Percentiles rank a stretch among this genome's conserved stretches.
phyloP scores from a whole-genome alignment of 2,888 invertebrate species.

The Pammene aurita region DNA sequence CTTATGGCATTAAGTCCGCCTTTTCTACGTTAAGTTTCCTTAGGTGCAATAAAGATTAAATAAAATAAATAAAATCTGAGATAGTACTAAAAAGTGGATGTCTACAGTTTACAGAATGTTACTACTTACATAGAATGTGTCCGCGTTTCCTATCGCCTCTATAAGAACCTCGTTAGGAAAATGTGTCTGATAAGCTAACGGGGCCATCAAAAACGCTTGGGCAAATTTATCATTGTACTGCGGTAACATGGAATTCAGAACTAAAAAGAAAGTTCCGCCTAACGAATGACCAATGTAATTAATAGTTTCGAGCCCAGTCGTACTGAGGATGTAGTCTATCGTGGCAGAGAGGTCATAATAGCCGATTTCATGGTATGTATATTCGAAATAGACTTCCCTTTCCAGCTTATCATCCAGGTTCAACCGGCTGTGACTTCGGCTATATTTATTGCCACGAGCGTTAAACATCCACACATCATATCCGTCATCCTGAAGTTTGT shows the following conservation, averaged over 20 bases:
- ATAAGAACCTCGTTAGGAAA: too few relatives aligned
- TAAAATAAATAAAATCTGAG: too few relatives aligned
- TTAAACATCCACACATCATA: constrained; percentile 94
- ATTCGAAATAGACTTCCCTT: constrained; percentile 63
- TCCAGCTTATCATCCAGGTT: constrained; percentile 56
- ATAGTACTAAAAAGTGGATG: too few relatives aligned
- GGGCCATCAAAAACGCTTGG: constrained; percentile 48
- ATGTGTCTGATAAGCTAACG: too few relatives aligned
- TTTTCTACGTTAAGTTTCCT: too few relatives aligned
- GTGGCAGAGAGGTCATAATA: constrained; percentile 63
- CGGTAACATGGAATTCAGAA: constrained; percentile 59
- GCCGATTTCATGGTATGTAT: constrained; percentile 70
- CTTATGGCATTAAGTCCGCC: too few relatives aligned
- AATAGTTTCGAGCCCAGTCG: constrained; percentile 58
- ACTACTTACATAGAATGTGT: too few relatives aligned
- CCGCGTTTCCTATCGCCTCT: too few relatives aligned
- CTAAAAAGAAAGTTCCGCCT: constrained; percentile 68
- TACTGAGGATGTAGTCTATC: constrained; percentile 63
- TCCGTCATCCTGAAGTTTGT: constrained; percentile 85
- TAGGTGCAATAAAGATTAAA: too few relatives aligned
- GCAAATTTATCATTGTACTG: constrained; percentile 65
- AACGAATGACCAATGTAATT: constrained; percentile 76
- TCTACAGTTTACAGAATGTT: too few relatives aligned
- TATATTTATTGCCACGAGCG: constrained; percentile 89
- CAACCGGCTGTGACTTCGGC: constrained; percentile 79